phyloP scores from a whole-genome alignment of 1,140 invertebrate genomes.

The Brachionus calyciflorus region DNA sequence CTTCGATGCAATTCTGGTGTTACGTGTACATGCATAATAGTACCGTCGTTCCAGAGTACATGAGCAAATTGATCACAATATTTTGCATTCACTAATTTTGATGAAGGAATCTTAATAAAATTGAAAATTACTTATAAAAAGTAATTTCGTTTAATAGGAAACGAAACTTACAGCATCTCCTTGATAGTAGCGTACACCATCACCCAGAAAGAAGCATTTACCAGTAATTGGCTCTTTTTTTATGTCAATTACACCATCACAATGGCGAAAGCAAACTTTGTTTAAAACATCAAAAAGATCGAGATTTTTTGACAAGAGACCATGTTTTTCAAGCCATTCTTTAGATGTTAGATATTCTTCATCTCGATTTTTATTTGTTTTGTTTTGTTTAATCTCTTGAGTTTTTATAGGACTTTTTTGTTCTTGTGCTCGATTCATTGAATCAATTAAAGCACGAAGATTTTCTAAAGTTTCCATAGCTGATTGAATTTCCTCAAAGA shows the following conservation, averaged over 20 bases:
- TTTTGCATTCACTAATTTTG: constrained; percentile 55
- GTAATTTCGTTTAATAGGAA: neutral
- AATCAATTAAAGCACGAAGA: constrained; percentile 53
- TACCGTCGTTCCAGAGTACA: constrained; percentile 58
- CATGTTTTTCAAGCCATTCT: constrained; percentile 57
- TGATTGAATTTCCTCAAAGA: constrained; percentile 60
- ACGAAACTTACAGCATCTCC: neutral
- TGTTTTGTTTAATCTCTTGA: neutral
- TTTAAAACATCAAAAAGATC: constrained; percentile 56
- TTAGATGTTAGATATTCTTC: constrained; percentile 59
- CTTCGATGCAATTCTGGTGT: constrained; percentile 48
- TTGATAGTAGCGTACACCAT: neutral
- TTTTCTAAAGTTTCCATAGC: constrained; percentile 55
- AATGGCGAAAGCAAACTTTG: constrained; percentile 59
- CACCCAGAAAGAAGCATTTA: neutral
- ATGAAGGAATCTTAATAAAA: constrained; percentile 43
- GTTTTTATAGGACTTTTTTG: neutral
- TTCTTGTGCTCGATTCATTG: constrained; percentile 52
- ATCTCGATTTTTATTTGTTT: constrained; percentile 36
- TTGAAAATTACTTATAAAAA: neutral
- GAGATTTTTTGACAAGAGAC: constrained; percentile 54
- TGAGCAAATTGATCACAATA: constrained; percentile 61
- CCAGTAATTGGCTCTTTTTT: constrained; percentile 49
- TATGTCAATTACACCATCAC: constrained; percentile 57
- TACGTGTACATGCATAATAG: constrained; percentile 59